Evolutionary conservation across 2,888 invertebrate genomes (phyloP), one percentile per base, ranked within the genome.

Genomic region (Hymenopus coronatus): DNA sequence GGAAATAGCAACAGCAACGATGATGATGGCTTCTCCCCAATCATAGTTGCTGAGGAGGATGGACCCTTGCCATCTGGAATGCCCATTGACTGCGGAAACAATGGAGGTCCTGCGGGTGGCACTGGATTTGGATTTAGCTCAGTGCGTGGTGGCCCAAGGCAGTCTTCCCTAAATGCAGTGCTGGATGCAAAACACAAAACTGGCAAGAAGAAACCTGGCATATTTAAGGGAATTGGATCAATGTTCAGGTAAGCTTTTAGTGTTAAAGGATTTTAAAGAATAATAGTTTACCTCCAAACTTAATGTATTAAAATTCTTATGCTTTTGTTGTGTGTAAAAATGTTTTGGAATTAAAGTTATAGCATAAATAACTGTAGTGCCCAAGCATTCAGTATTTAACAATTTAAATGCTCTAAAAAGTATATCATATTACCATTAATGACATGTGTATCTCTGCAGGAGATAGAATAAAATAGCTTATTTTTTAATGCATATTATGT

Each of bases 181-280:
- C 90, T 92, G 84, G 95, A 95, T 91, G 94, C 94, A 85, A 96
- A 95, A 91, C 93, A 92, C 94, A 93, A 94, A 91, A 91, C 91
- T 4, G 92, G 92, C 28, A 94, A 94, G 92, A 97, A 97, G 93
- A 97, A 97, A 92, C 96, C 96, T 0, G 96, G 97, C 2, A 93
- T 98, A 46, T 94, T 98, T 87, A 97, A 97, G 92, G 97, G 97
- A 14, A 94, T 97, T 88, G 96, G 96, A 15, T 96, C 96, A 15
- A 96, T 97, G 96, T 96, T 97, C 92, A 95, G 96, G 96, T 96
- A 92, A 92, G 91, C 92, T 91, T 70, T 70, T 40, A 40, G 1
- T 40, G 2, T 40, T 40, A 12, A 40, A 40, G 12, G 40, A 40
- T 25, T 84, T 90, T 20, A 54, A 25, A 54, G 25, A 83, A 25